phyloP scores from a whole-genome alignment of 37 sponge, comb jelly and placozoan genomes.

The Beroe ovata region DNA sequence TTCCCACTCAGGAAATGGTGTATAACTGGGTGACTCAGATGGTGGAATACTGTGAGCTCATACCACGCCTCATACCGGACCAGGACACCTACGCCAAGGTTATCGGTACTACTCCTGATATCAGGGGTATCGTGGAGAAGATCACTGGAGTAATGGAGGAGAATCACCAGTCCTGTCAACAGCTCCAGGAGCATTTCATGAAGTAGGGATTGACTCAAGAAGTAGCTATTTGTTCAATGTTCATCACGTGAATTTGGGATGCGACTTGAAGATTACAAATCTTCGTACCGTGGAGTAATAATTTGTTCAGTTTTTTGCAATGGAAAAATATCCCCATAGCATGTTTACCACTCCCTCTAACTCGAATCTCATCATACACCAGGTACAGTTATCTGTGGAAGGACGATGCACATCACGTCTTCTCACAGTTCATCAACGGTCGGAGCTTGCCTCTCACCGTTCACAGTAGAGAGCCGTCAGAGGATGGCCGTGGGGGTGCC shows the following conservation, averaged over 20 bases:
- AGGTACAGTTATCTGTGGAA: constrained; percentile 60
- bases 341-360: too few relatives aligned
- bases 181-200: constrained; percentile 49
- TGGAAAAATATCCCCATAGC: too few relatives aligned
- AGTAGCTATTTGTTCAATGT: too few relatives aligned
- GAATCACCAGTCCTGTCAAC: constrained; percentile 49
- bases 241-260: too few relatives aligned
- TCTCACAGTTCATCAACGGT: constrained; percentile 65
- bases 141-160: constrained; percentile 32
- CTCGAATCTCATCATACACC: neutral
- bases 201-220: neutral
- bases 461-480: neutral
- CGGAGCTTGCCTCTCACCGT: neutral
- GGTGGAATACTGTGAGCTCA: constrained; percentile 50
- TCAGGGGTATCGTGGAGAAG: neutral
- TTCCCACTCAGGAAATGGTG: constrained; percentile 63
- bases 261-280: too few relatives aligned
- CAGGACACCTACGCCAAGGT: constrained; percentile 36
- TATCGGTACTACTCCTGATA: constrained; percentile 1
- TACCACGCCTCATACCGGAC: constrained; percentile 44
- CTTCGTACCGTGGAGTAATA: too few relatives aligned
- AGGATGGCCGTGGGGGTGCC: neutral
- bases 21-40: constrained; percentile 60
- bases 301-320: too few relatives aligned
- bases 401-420: constrained; percentile 23